phyloP scores from a whole-genome alignment of 2,797 vertebrate genomes.

The Luscinia luscinia region DNA sequence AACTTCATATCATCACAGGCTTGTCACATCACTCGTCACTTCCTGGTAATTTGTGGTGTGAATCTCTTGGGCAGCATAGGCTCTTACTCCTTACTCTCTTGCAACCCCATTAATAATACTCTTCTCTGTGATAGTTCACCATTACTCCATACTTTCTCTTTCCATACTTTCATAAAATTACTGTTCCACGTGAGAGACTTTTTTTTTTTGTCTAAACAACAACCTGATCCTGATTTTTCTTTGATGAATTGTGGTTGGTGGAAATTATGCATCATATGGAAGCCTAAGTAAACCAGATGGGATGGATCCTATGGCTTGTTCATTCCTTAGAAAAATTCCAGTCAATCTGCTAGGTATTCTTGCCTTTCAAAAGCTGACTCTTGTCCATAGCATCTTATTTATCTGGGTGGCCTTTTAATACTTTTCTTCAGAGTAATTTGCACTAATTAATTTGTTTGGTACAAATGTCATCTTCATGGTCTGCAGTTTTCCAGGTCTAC shows the following conservation, averaged over 20 bases:
- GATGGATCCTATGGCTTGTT: background rate
- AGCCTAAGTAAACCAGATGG: background rate
- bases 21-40: background rate
- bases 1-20: background rate
- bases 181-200: background rate
- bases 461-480: background rate
- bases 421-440: background rate
- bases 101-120: background rate
- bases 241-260: background rate
- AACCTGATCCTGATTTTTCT: background rate
- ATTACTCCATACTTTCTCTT: background rate
- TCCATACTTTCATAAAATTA: background rate
- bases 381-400: background rate
- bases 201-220: background rate
- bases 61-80: background rate
- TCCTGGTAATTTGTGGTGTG: background rate
- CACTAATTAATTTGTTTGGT: background rate
- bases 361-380: background rate
- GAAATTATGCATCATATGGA: background rate
- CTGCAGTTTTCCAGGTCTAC: background rate
- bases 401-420: background rate
- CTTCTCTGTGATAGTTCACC: background rate
- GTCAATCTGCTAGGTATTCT: background rate
- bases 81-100: background rate
- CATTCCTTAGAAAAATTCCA: background rate